Base-by-base conservation (phyloP, 2,113 vertebrate genomes). In the Gymnogyps californianus region DNA sequence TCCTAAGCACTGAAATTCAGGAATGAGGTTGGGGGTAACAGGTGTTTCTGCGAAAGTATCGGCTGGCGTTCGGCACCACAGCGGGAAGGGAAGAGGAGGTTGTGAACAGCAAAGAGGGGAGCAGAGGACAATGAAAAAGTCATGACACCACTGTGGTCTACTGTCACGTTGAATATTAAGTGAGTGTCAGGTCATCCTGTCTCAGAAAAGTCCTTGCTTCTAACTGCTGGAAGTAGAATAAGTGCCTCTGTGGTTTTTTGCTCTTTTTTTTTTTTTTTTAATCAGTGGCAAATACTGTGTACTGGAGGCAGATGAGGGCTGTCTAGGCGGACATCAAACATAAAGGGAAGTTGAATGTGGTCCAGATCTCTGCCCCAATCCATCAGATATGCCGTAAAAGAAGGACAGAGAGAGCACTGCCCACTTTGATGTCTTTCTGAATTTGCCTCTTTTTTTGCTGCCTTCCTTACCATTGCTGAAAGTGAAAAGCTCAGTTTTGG, bases 401-500 rank as follows among this genome's bases (percentile, higher is more conserved):
- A 44, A 58, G 54, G 38, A 38, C n/a, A 36, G 36, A 40, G 65
- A 20, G 42, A n/a, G 29, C 34, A 1, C 24, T 72, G 24, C 52
- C 20, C 1, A 2, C 57, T 72, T 34, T 22, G 40, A 10, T 2
- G 1, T 42, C 38, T 67, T 74, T 31, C 70, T 72, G 72, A 58
- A 25, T 87, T 72, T 64, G 9, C 36, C 52, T 57, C 7, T n/a
- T 52, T 76, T 76, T 59, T 40, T 82, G 47, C 74, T 13, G 6
- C 72, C 18, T 84, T 55, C 34, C 49, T 72, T 76, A 46, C n/a
- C 10, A 4, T 36, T 77, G 49, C 54, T 83, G 78, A 88, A 87
- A 88, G 90, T 86, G 82, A 93, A 93, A 93, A 94, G 46, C 75
- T 88, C 66, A 8, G 34, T 69, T 95, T 76, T 90, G 78, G 58